Conservation (phyloP, 2,113 vertebrate species). For the Chaetodon trifascialis region DNA sequence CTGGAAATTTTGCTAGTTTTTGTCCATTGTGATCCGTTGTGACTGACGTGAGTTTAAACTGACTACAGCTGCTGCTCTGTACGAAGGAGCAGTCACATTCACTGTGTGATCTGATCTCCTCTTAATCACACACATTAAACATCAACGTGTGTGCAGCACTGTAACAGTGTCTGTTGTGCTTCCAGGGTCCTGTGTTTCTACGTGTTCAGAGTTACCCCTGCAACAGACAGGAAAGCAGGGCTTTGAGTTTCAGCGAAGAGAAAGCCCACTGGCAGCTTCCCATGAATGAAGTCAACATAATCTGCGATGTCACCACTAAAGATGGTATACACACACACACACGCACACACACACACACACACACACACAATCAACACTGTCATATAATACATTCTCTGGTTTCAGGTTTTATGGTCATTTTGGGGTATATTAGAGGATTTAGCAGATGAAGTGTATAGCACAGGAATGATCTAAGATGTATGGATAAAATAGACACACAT, state of each 20-base stretch:
- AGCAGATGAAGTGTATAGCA: background rate
- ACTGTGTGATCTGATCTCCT: no score
- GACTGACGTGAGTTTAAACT: background rate
- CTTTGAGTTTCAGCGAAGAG: constrained; percentile 93
- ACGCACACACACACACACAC: constrained; percentile 7
- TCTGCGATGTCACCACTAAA: constrained; percentile 89
- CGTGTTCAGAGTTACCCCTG: constrained; percentile 91
- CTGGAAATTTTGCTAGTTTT: background rate
- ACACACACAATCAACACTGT: background rate
- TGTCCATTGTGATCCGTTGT: background rate
- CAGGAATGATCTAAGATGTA: background rate
- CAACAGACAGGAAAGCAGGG: constrained; percentile 88
- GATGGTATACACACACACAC: constrained; percentile 83
- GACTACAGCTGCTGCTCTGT: background rate
- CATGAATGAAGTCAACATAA: constrained; percentile 91
- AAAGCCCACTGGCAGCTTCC: constrained; percentile 92
- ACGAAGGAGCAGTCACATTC: background rate
- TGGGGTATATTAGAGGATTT: background rate
- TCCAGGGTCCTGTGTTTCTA: constrained; percentile 91
- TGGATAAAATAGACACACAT: background rate
- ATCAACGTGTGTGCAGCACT: background rate
- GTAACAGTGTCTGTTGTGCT: constrained; percentile 11
- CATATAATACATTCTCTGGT: background rate
- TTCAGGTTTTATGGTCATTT: background rate
- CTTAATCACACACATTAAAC: no score